phyloP scores from a whole-genome alignment of 1,140 invertebrate species.

The Euglossa dilemma region DNA sequence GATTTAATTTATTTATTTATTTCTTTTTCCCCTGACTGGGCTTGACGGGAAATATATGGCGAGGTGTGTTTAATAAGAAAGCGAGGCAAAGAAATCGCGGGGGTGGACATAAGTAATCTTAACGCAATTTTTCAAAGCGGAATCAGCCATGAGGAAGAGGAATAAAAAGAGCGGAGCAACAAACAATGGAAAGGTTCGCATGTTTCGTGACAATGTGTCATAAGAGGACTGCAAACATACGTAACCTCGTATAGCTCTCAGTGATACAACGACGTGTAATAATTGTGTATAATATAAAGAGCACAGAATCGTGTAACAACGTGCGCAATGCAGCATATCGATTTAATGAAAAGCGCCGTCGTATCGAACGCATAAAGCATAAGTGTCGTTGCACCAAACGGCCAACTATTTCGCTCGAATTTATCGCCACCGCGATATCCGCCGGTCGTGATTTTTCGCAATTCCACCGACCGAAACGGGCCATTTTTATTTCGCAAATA shows the following conservation, averaged over 20 bases:
- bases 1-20: background rate
- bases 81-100: background rate
- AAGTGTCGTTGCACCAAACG: slow-evolving; percentile 37
- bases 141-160: background rate
- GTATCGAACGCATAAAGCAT: slow-evolving; percentile 50
- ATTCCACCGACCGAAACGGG: background rate
- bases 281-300: slow-evolving; percentile 50
- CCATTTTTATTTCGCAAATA: background rate
- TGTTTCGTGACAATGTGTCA: slow-evolving; percentile 51
- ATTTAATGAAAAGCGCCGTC: slow-evolving; percentile 48
- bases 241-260: slow-evolving; percentile 5
- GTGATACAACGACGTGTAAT: slow-evolving; percentile 43
- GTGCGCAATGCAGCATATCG: slow-evolving; percentile 56
- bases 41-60: background rate
- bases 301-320: slow-evolving; percentile 52
- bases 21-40: background rate
- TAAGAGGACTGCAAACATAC: slow-evolving; percentile 29
- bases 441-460: background rate
- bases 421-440: background rate
- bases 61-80: background rate
- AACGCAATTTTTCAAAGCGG: slow-evolving; percentile 17
- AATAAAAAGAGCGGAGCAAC: slow-evolving; percentile 16
- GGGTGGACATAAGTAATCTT: slow-evolving; percentile 17
- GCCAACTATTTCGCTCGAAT: background rate
- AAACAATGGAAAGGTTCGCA: slow-evolving; percentile 34